Evolutionary conservation across 2,797 vertebrate genomes (phyloP).

Genomic region (Sebastes iracundus): DNA sequence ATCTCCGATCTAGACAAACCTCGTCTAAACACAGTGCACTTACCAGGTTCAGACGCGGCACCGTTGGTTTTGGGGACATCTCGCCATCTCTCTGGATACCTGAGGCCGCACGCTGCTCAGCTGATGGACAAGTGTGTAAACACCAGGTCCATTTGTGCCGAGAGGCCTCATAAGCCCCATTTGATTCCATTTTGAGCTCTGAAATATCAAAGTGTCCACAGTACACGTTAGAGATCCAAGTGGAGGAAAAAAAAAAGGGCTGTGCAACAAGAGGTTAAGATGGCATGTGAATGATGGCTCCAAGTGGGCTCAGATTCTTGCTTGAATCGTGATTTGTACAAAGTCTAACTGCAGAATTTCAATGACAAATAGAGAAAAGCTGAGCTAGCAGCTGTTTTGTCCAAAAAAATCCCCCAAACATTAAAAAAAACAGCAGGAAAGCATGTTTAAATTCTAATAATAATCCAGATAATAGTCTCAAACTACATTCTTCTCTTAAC

Average conservation of each 20-base stretch:
- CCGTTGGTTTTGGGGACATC: conserved; percentile 68
- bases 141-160: conserved; percentile 78
- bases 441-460: not conserved
- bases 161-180: conserved; percentile 71
- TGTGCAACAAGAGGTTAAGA: conserved; percentile 21
- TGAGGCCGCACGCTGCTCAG: conserved; percentile 65
- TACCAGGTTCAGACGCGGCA: conserved; percentile 67
- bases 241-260: not conserved
- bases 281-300: conserved; percentile 9
- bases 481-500: not conserved
- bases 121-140: conserved; percentile 87
- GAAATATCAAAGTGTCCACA: conserved; percentile 56
- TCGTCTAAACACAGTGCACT: conserved; percentile 82
- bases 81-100: conserved; percentile 72
- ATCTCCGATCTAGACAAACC: conserved; percentile 75
- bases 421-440: not conserved
- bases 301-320: not conserved
- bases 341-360: not conserved
- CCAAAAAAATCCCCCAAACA: not conserved
- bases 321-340: not conserved
- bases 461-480: not conserved
- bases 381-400: not conserved
- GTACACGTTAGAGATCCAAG: conserved; percentile 24
- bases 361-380: not conserved
- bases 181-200: conserved; percentile 69